Evolutionary conservation across 2,888 invertebrate species (phyloP), one percentile per base, ranked within the genome.

Genomic region (Idaea dimidiata): DNA sequence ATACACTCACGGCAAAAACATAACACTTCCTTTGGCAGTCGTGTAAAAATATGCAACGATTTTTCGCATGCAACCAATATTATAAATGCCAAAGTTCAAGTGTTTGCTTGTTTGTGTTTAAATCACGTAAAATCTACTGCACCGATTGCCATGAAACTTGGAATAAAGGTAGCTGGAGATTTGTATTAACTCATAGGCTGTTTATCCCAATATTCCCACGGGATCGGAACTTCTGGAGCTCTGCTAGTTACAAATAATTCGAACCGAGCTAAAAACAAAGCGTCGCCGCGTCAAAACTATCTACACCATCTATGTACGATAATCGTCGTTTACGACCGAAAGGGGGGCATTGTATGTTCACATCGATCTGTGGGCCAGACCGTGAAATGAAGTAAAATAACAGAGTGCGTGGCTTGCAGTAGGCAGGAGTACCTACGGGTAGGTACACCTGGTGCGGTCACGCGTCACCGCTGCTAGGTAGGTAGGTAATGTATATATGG

Each of bases 381-480:
- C 89, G 87, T 89, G 88, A 88, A 89, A 88, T 87, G 83, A 88
- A 85, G 83, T 74, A 78, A 84, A 86, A 84, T 83, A 83, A 80
- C 79, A 74, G 77, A 76, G 64, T 68, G 68, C 14, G 43, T 43
- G 7, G 43, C 43, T 10, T 14, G 43, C 43, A 43, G 43, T 43
- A 10, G 43, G 43, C 10, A 43, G 8, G 24, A 24, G 3, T 24
- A 5, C 24, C 3, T 24, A n/a, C n/a, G n/a, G n/a, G n/a, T n/a
- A n/a, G 67, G 61, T 70, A 73, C 73, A 74, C 67, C 70, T 70
- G 72, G 64, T 61, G n/a, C n/a, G 67, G 67, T 63, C 66, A 75
- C 66, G 74, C 73, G 61, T 74, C 65, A 65, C 58, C 59, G 71
- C 58, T 60, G 65, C 56, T 6, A 43, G 14, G 43, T 43, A 8